Evolutionary conservation across 1,140 invertebrate genomes (phyloP), one percentile per base, ranked within the genome.

Genomic region (Pachyrhynchus sulphureomaculatus): DNA sequence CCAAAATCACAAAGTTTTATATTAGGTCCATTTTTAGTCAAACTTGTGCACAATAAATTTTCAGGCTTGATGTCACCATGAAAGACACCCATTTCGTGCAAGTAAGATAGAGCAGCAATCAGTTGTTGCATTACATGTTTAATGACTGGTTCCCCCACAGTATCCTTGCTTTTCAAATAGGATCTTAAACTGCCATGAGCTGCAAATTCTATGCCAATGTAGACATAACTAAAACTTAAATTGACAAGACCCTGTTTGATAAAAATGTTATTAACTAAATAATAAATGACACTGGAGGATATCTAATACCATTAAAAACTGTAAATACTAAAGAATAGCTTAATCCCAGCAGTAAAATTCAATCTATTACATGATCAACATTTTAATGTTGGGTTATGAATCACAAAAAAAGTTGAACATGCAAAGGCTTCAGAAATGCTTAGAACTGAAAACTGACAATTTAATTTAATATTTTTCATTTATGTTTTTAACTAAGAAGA

Each of bases 1-100:
- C 62, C 62, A 54, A 58, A 64, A 20, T 64, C 62, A 29, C 21
- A 32, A 10, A 64, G 20, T 53, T 64, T 56, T 13, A 63, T 57
- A n/a, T 8, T 33, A 10, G 41, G 26, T 10, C 23, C 21, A 24
- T 34, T 13, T 12, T 21, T 13, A 12, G 13, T 15, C 13, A 44
- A 44, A 4, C 13, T 23, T 15, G 13, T 13, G 15, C 37, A 42
- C 23, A 63, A 33, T 8, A 63, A 51, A 36, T 63, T 63, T n/a
- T 51, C 42, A 0, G 47, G 37, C 44, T 63, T 63, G 6, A 63
- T 33, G 34, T 63, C 61, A 2, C 61, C 61, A 57, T 63, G 61
- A 15, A 56, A 42, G 34, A 63, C 44, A 12, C 53, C 33, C 32
- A 42, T 26, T 17, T 6, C 9, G 41, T 63, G 61, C 26, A 63